Base-by-base conservation (phyloP, 2,113 vertebrate species). In the Cyprinus carpio region DNA sequence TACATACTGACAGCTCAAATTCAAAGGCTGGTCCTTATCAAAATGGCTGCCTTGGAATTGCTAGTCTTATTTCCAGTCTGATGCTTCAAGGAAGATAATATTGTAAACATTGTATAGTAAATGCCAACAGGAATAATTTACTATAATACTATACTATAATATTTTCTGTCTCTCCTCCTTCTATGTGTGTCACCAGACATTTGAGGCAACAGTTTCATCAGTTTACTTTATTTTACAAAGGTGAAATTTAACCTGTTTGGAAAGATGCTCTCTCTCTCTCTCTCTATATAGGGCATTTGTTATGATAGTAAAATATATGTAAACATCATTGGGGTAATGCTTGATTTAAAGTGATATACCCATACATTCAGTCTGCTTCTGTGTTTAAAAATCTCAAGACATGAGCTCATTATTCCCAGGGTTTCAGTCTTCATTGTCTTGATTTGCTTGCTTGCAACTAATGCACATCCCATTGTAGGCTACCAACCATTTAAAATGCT, bases 401-500 rank as follows among this genome's bases (percentile, higher is more conserved):
- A 34, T 74, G 64, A 10, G 0, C 23, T 75, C 9, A 49, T 4
- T 31, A 46, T 85, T 67, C 20, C 49, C 15, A 81, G 9, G 10
- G 4, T 31, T 67, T 29, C 46, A 29, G 13, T 81, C 40, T 31
- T 27, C 40, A 8, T 31, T 49, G 16, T 69, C 79, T 43, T 20
- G 16, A 43, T n/a, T 51, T 54, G 40, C 40, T n/a, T 69, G 62
- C 31, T 27, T 34, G 43, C 62, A 29, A 69, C 31, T 12, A 76
- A 29, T 37, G 74, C 65, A 49, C 31, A 56, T 74, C 46, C 40
- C n/a, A 49, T 82, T 81, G 75, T 84, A 93, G 93, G 91, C 91
- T 93, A 93, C 91, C 91, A 93, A 90, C 90, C 92, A 90, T 94
- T 93, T 92, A 94, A 94, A 94, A 94, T 91, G 92, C 92, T 89